phyloP scores from a whole-genome alignment of 2,797 vertebrate species.

The Schizopygopsis malacanthus region DNA sequence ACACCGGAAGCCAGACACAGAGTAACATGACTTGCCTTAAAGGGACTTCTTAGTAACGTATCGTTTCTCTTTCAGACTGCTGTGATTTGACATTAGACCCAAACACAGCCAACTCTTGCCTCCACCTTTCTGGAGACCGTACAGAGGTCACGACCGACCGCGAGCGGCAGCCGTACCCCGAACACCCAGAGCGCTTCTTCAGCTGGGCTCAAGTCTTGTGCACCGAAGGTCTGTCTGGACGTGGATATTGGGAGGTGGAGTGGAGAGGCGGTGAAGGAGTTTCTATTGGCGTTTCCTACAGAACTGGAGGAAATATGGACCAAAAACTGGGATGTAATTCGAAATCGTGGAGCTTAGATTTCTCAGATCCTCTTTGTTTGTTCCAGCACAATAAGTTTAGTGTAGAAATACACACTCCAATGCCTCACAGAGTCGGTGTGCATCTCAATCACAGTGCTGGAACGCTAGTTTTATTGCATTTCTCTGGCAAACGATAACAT shows the following conservation, averaged over 20 bases:
- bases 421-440: slow-evolving; percentile 70
- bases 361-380: slow-evolving; percentile 57
- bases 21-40: background rate
- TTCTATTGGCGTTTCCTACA: slow-evolving; percentile 76
- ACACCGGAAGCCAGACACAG: too few relatives aligned
- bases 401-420: slow-evolving; percentile 44
- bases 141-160: slow-evolving; percentile 62
- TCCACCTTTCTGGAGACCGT: slow-evolving; percentile 66
- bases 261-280: slow-evolving; percentile 72
- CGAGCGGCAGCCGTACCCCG: slow-evolving; percentile 66
- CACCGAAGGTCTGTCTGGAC: slow-evolving; percentile 69
- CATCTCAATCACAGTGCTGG: slow-evolving; percentile 75
- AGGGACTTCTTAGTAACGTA: background rate
- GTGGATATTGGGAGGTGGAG: slow-evolving; percentile 81
- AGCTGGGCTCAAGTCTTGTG: slow-evolving; percentile 80
- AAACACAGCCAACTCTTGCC: slow-evolving; percentile 74
- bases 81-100: slow-evolving; percentile 70
- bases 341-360: slow-evolving; percentile 78
- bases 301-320: slow-evolving; percentile 68
- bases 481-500: slow-evolving; percentile 60
- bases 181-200: slow-evolving; percentile 74
- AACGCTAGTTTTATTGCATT: slow-evolving; percentile 73
- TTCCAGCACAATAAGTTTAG: slow-evolving; percentile 75
- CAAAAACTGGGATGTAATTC: slow-evolving; percentile 78
- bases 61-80: slow-evolving; percentile 64